Evolutionary conservation across 1,140 invertebrate species (phyloP).

Genomic region (Euwallacea fornicatus): DNA sequence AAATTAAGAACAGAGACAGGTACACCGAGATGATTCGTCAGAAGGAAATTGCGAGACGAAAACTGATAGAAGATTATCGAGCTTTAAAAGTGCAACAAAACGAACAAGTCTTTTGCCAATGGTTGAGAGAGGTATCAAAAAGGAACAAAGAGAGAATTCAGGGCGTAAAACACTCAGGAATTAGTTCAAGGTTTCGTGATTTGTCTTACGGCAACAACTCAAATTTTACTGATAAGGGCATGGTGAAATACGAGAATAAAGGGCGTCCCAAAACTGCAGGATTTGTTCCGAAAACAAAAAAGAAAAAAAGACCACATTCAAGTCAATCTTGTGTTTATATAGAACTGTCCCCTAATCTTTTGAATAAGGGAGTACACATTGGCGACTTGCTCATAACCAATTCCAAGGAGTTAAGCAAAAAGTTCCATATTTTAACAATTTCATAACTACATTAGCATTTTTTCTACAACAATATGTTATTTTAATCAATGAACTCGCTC

Average conservation of each 20-base stretch:
- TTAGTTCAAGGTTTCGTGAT: not conserved
- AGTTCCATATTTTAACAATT: slow-evolving; percentile 45
- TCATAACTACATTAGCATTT: slow-evolving; percentile 24
- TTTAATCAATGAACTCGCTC: too few relatives aligned
- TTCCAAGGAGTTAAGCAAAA: slow-evolving; percentile 39
- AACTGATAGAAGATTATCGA: slow-evolving; percentile 47
- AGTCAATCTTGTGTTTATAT: slow-evolving; percentile 45
- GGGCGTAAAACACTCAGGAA: slow-evolving; percentile 19
- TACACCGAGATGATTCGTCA: slow-evolving; percentile 43
- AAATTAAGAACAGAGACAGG: slow-evolving; percentile 45
- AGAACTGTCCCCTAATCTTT: slow-evolving; percentile 43
- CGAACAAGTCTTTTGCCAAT: slow-evolving; percentile 51
- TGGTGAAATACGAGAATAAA: slow-evolving; percentile 33
- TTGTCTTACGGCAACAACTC: not conserved
- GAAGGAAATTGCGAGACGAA: slow-evolving; percentile 43
- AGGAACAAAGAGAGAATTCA: slow-evolving; percentile 39
- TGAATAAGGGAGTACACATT: slow-evolving; percentile 44
- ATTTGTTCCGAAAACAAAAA: slow-evolving; percentile 34
- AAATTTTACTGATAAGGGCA: slow-evolving; percentile 14
- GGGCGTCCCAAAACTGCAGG: slow-evolving; percentile 47
- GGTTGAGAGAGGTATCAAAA: slow-evolving; percentile 48
- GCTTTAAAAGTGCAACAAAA: slow-evolving; percentile 48
- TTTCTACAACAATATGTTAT: too few relatives aligned
- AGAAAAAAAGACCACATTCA: slow-evolving; percentile 28
- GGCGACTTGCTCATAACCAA: slow-evolving; percentile 45